phyloP scores from a whole-genome alignment of 2,888 invertebrate genomes.

The Epinotia bilunana region DNA sequence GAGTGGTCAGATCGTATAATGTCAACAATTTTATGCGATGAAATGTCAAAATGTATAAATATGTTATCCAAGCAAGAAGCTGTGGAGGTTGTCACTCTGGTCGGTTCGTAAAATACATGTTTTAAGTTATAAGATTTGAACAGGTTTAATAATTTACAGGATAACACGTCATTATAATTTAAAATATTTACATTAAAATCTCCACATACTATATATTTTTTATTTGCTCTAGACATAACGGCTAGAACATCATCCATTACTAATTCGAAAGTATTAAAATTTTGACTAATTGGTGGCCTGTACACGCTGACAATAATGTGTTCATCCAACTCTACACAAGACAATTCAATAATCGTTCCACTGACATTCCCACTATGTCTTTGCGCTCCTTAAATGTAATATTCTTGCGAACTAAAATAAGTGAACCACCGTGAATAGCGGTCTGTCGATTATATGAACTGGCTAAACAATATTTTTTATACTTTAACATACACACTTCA shows the following conservation, averaged over 20 bases:
- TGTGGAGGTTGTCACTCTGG: too few relatives aligned
- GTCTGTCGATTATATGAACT: neutral
- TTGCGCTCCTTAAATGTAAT: neutral
- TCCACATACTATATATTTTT: neutral
- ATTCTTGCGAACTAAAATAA: neutral
- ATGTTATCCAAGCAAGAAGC: neutral
- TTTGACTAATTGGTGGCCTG: too few relatives aligned
- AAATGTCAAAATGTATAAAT: neutral
- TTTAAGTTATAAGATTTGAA: too few relatives aligned
- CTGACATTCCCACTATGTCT: neutral
- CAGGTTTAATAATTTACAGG: too few relatives aligned
- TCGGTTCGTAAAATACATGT: too few relatives aligned
- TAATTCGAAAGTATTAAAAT: too few relatives aligned
- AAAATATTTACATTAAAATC: too few relatives aligned
- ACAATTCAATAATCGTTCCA: neutral
- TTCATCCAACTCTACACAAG: neutral
- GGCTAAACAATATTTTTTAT: neutral
- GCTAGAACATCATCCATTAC: too few relatives aligned
- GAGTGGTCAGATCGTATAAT: neutral
- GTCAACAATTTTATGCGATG: neutral
- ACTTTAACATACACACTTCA: neutral
- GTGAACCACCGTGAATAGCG: neutral
- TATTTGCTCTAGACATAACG: neutral
- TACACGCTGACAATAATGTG: neutral
- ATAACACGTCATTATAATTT: too few relatives aligned